These are phyloP conservation scores for Timema cristinae DNA, from an alignment of 2,888 invertebrate species.

Conservation along the genomic window DNA sequence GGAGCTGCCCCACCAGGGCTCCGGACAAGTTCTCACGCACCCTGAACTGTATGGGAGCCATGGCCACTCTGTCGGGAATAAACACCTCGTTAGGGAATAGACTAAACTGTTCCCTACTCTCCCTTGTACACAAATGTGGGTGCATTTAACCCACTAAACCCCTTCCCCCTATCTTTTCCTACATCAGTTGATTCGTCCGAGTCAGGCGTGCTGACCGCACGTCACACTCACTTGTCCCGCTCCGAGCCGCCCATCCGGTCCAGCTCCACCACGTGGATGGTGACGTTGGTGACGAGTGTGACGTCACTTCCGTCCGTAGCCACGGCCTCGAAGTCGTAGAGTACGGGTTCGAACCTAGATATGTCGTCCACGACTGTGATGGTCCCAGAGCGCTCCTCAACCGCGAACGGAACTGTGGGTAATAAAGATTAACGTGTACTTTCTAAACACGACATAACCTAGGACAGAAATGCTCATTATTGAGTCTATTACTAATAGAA, in stretches of 20 bases:
- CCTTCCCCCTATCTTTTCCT: too few species aligned
- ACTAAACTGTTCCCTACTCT: background rate
- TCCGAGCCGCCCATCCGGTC: slow-evolving; percentile 47
- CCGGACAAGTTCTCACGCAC: slow-evolving; percentile 73
- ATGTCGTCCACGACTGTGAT: slow-evolving; percentile 79
- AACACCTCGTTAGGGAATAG: slow-evolving; percentile 39
- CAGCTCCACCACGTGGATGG: slow-evolving; percentile 58
- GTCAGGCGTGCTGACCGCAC: too few species aligned
- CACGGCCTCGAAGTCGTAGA: slow-evolving; percentile 79
- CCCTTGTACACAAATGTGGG: too few species aligned
- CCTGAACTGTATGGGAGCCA: slow-evolving; percentile 65
- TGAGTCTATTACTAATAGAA: background rate
- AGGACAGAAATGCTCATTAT: too few species aligned
- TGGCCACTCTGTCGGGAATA: too few species aligned
- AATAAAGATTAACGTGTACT: background rate
- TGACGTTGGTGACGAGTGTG: slow-evolving; percentile 75
- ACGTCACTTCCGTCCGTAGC: slow-evolving; percentile 64
- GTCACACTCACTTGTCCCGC: background rate
- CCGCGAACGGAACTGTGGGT: slow-evolving; percentile 79
- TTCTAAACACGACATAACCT: too few species aligned
- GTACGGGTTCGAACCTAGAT: slow-evolving; percentile 59
- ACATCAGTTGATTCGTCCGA: too few species aligned
- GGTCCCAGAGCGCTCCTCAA: slow-evolving; percentile 82
- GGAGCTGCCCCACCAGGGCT: slow-evolving; percentile 26
- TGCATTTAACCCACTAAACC: too few species aligned